Base-by-base conservation (phyloP, 2,888 invertebrate species). In the Eupeodes luniger region DNA sequence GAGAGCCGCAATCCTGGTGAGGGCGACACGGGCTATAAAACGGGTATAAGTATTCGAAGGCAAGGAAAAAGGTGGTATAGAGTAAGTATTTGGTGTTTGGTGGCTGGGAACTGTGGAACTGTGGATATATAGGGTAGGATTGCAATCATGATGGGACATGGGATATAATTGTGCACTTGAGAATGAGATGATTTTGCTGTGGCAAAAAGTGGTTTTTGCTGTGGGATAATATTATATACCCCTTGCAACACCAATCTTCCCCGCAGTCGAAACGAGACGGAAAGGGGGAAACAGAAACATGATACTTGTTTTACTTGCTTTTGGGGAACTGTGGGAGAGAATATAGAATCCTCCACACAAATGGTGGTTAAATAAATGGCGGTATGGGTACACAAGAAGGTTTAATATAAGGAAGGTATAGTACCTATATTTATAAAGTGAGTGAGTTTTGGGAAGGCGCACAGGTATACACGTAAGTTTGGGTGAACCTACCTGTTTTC, bases 1-100 rank as follows among this genome's bases (percentile, higher is more conserved):
- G 55, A 12, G 57, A 12, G 57, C 91, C 91, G 40, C 40, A 91
- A 91, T 91, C 92, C 91, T 91, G 90, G 47, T 34, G 62, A 61
- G 75, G 75, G 61, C 19, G 75, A 47, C 49, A 75, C 61, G 62
- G 75, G 61, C 9, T 44, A 59, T 62, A 75, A 40, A 59, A 59
- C 75, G 62, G 51, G 61, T 74, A 12, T 59, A 11, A 6, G 16
- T 19, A 27, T 19, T 34, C n/a, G 70, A 57, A 57, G 10, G 40
- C 12, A 70, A 27, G 27, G 27, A 59, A 47, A 47, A 47, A 47
- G 10, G 40, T 40, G 40, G 40, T 40, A 47, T 57, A 72, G 9
- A 59, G 62, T 44, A 44, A 19, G 64, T 66, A 69, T 67, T 53
- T 44, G 34, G 19, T 78, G 55, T 67, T 81, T 36, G 55, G 61